Conservation (phyloP, 2,113 vertebrate genomes). For the Leptocoma aspasia region DNA sequence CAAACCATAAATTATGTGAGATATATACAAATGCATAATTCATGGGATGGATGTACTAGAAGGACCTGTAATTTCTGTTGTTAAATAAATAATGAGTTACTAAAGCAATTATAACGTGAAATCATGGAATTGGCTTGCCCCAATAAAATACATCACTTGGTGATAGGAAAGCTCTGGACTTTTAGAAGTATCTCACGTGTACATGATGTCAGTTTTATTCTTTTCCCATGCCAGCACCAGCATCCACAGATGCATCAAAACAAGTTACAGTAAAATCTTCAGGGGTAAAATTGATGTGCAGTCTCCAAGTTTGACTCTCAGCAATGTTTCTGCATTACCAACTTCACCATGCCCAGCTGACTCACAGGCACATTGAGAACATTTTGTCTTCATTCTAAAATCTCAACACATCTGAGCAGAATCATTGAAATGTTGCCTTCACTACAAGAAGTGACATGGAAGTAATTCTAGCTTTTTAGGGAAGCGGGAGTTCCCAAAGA, state of each 20-base stretch:
- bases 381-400: not conserved
- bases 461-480: not conserved
- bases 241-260: not conserved
- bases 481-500: not conserved
- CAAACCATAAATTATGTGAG: not conserved
- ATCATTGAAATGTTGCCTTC: not conserved
- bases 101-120: not conserved
- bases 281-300: not conserved
- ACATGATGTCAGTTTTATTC: not conserved
- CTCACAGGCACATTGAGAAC: not conserved
- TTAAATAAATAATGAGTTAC: constrained; percentile 33
- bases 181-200: not conserved
- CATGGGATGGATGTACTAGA: not conserved
- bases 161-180: not conserved
- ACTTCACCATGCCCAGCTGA: not conserved
- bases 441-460: not conserved
- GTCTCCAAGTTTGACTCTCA: not conserved
- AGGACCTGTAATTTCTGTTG: not conserved
- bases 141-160: not conserved
- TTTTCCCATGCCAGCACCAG: not conserved
- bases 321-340: not conserved
- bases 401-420: not conserved
- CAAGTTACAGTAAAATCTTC: not conserved
- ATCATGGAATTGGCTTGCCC: not conserved
- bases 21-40: not conserved